Evolutionary conservation across 1,140 invertebrate genomes (phyloP), one percentile per base, ranked within the genome.

Genomic region (Whitmania pigra): DNA sequence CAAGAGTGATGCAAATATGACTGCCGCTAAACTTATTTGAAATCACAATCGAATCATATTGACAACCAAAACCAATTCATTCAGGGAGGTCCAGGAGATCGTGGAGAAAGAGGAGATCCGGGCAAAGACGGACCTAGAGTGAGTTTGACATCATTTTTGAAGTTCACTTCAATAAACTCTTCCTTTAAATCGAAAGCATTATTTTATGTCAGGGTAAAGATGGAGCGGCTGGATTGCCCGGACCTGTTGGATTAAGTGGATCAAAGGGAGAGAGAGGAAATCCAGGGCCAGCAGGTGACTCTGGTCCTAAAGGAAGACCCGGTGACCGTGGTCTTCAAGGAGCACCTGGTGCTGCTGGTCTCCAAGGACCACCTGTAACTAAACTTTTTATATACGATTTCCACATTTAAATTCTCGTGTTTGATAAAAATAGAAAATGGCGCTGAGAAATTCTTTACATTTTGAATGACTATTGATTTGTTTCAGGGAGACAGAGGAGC

Each of bases 401-500:
- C 22, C 11, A 63, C 9, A 31, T 63, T 60, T 63, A 31, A 63
- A 31, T 4, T 18, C 11, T 15, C 29, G 57, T 13, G 7, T 22
- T 7, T 17, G 2, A 57, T 57, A 5, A 57, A 3, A 5, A 57
- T 4, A 57, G 20, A 86, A 87, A 29, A 43, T 5, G 11, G 36
- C 3, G 27, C 9, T 31, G 67, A 68, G 7, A 9, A 68, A 36
- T 2, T 43, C 6, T 29, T 68, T 15, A 68, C 18, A 40, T 43
- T 31, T 68, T 31, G 70, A 74, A 40, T 80, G 83, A 73, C 88
- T 88, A 49, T 49, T 49, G 43, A 17, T 49, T 1, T 49, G 36
- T 75, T 84, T 29, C 88, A 89, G 79, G 89, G 89, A 20, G 87
- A 89, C 77, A 89, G 89, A 75, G 89, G 89, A 29, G 88, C 90